Evolutionary conservation across 2,797 vertebrate species (phyloP).

Genomic region (Clarias laeviceps): DNA sequence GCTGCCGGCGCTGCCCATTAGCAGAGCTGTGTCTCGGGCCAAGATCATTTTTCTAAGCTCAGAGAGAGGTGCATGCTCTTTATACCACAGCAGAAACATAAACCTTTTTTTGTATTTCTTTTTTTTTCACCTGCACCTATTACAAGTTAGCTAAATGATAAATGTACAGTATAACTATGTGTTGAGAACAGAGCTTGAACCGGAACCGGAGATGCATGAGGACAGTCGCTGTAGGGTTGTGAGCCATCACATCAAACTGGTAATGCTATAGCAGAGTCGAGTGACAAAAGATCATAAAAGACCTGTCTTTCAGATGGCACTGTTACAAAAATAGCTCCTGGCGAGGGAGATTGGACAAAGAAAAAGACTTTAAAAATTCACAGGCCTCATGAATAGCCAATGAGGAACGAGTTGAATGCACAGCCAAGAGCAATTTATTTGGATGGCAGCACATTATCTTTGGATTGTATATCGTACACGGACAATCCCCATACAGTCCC

Average conservation of each 20-base stretch:
- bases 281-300: slow-evolving; percentile 35
- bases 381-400: slow-evolving; percentile 55
- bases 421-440: slow-evolving; percentile 51
- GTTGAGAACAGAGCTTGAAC: neutral
- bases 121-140: slow-evolving; percentile 30
- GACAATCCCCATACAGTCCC: slow-evolving; percentile 27
- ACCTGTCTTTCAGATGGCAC: slow-evolving; percentile 22
- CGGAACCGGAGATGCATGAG: slow-evolving; percentile 1
- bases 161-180: neutral
- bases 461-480: slow-evolving; percentile 48
- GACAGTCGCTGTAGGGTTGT: neutral
- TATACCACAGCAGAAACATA: slow-evolving; percentile 49
- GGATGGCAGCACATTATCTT: slow-evolving; percentile 45
- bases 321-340: slow-evolving; percentile 42
- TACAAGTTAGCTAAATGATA: neutral
- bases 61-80: slow-evolving; percentile 57
- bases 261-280: slow-evolving; percentile 41
- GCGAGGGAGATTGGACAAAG: slow-evolving; percentile 24
- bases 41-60: slow-evolving; percentile 45
- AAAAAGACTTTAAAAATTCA: slow-evolving; percentile 65
- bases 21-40: slow-evolving; percentile 38
- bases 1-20: slow-evolving; percentile 55
- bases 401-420: slow-evolving; percentile 51
- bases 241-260: slow-evolving; percentile 9
- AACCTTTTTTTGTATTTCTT: neutral